Conservation (phyloP, 2,888 invertebrate genomes). For the Lacanobia wlatinum region DNA sequence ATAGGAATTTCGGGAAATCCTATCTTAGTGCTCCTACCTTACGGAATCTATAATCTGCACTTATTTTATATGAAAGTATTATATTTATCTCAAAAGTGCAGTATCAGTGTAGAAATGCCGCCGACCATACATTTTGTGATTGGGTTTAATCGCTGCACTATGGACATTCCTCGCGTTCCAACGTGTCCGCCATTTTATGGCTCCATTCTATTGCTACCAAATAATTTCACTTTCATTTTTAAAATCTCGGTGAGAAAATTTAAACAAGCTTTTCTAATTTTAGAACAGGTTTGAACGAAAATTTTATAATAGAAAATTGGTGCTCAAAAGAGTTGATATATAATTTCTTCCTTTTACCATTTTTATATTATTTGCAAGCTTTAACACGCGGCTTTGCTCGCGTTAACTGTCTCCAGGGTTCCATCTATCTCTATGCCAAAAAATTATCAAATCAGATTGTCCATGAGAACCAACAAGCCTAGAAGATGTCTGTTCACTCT, state of each 20-base stretch:
- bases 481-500: too few species aligned
- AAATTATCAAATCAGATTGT: too few species aligned
- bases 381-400: too few species aligned
- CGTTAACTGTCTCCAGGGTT: too few species aligned
- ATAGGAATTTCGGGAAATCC: too few species aligned
- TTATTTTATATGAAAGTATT: too few species aligned
- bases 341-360: background rate
- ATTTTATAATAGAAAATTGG: background rate
- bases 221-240: conserved; percentile 64
- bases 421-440: too few species aligned
- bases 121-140: conserved; percentile 60
- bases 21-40: too few species aligned
- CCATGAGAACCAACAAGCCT: too few species aligned
- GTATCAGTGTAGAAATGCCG: conserved; percentile 45
- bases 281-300: background rate
- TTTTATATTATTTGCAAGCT: too few species aligned
- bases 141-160: conserved; percentile 65
- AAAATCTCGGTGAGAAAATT: conserved; percentile 24
- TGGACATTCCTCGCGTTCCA: conserved; percentile 69
- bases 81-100: conserved; percentile 21
- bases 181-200: conserved; percentile 66
- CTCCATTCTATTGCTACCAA: conserved; percentile 67
- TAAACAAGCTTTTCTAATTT: conserved; percentile 3
- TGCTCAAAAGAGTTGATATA: conserved; percentile 44
- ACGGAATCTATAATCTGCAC: too few species aligned